A percentile compares a stretch with the other conserved stretches of the same genome.
Evolutionary conservation across 2,797 vertebrate species (phyloP).

Genomic region (Smutsia gigantea): DNA sequence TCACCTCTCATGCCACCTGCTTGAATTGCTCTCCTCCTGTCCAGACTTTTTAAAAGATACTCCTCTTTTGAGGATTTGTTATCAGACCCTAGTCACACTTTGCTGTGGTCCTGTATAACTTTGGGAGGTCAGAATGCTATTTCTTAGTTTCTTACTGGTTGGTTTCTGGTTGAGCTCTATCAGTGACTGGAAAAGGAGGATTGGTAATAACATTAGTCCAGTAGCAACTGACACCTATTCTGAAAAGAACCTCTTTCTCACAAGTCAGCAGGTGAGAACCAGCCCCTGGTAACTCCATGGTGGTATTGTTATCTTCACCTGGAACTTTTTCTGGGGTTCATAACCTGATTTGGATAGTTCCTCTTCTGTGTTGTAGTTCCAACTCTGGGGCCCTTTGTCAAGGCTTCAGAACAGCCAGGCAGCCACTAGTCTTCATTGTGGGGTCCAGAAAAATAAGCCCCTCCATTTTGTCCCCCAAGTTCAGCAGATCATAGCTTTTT

Average conservation of each 20-base stretch:
- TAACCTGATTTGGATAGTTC: not conserved
- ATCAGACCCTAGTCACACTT: not conserved
- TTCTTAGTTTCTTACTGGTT: not conserved
- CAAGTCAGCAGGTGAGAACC: not conserved
- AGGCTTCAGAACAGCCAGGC: not conserved
- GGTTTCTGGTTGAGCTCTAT: not conserved
- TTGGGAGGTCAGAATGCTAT: not conserved
- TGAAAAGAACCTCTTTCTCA: not conserved
- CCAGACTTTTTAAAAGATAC: not conserved
- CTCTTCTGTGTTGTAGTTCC: not conserved
- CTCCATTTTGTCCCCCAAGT: not conserved
- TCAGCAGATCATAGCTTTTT: not conserved
- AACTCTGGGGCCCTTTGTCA: no score
- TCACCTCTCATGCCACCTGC: no score
- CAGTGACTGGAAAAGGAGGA: not conserved
- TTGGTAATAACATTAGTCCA: not conserved
- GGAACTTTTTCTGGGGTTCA: not conserved
- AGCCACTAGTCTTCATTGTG: not conserved
- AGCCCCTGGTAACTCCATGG: no score
- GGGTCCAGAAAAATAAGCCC: not conserved
- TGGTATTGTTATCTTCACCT: not conserved
- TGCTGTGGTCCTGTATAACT: not conserved
- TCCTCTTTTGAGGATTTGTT: not conserved
- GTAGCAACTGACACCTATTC: not conserved
- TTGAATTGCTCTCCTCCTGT: not conserved